Evolutionary conservation across 2,888 invertebrate species (phyloP).

Genomic region (Oxyteleia sp.): DNA sequence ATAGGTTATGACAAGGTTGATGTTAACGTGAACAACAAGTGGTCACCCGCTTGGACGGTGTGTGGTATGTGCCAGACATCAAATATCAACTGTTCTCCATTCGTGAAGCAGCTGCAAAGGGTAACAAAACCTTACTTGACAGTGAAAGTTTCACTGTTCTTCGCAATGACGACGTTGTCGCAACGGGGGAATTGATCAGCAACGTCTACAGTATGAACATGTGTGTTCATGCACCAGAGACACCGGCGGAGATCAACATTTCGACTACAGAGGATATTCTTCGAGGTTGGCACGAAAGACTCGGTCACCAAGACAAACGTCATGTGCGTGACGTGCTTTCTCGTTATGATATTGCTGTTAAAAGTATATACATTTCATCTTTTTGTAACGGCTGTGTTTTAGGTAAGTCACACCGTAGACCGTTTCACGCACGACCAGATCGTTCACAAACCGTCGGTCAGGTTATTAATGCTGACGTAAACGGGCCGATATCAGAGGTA

Average conservation of each 20-base stretch:
- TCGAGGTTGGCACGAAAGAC: too few species aligned
- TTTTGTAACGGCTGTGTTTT: conserved; percentile 61
- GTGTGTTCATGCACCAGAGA: conserved; percentile 58
- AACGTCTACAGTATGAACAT: conserved; percentile 70
- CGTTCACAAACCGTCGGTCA: conserved; percentile 70
- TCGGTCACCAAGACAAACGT: conserved; percentile 76
- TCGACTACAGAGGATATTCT: conserved; percentile 70
- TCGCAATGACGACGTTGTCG: conserved; percentile 60
- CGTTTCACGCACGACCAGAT: conserved; percentile 52
- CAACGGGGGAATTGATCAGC: conserved; percentile 61
- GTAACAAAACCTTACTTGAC: conserved; percentile 61
- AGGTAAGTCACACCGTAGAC: conserved; percentile 66
- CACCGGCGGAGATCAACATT: conserved; percentile 60
- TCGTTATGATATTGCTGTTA: background rate
- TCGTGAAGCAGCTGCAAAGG: conserved; percentile 67
- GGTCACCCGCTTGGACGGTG: conserved; percentile 6
- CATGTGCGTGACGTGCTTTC: conserved; percentile 64
- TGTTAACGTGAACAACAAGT: background rate
- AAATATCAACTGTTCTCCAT: conserved; percentile 70
- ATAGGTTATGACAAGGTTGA: conserved; percentile 19
- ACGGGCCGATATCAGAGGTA: conserved; percentile 72
- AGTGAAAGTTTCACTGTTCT: conserved; percentile 58
- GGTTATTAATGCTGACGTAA: conserved; percentile 74
- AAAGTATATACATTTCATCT: conserved; percentile 20
- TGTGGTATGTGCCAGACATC: conserved; percentile 44